A percentile compares a stretch with the other conserved stretches of the same genome.
Conservation (phyloP, 2,113 vertebrate species). For the Motacilla alba region DNA sequence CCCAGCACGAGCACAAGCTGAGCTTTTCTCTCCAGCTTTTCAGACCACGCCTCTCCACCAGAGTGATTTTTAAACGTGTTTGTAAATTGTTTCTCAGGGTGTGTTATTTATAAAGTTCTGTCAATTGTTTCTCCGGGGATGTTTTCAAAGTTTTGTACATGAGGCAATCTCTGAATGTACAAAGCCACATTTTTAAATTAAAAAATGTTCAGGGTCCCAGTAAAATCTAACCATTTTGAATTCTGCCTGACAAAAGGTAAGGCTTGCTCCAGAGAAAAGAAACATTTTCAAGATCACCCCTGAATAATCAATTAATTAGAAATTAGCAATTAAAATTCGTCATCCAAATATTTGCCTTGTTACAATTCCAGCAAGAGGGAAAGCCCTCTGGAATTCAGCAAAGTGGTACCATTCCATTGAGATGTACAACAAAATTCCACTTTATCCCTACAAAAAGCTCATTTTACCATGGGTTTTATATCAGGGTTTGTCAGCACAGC, state of each 20-base stretch:
- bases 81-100: background rate
- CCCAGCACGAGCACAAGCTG: background rate
- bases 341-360: background rate
- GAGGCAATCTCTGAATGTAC: accelerated
- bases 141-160: accelerated
- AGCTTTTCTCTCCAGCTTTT: background rate
- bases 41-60: accelerated
- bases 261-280: background rate
- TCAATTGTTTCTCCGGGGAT: too few species aligned
- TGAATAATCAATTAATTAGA: background rate
- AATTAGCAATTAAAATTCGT: background rate
- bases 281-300: background rate
- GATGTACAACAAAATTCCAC: background rate
- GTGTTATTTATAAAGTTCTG: background rate
- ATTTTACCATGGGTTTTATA: background rate
- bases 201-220: accelerated
- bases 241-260: background rate
- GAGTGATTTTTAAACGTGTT: accelerated
- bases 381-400: background rate
- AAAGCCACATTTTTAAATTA: background rate
- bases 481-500: background rate
- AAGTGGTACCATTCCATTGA: accelerated
- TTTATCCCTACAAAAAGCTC: background rate
- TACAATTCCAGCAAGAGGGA: background rate
- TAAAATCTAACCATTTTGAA: background rate